Percentiles rank a stretch among this genome's conserved stretches.
Conservation (phyloP, 2,113 vertebrate genomes). For the Machaerirhynchus nigripectus region DNA sequence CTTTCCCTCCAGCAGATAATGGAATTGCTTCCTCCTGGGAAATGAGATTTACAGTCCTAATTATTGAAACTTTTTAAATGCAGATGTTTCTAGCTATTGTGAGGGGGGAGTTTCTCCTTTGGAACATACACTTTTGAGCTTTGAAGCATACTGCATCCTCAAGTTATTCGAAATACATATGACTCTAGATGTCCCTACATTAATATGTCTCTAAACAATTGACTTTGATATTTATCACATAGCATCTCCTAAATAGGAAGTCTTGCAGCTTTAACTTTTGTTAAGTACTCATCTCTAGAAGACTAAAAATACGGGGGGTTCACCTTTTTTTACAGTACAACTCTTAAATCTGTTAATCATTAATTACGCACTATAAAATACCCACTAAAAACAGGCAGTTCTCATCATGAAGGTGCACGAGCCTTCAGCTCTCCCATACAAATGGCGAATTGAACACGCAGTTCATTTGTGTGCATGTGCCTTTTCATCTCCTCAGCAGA, state of each 20-base stretch:
- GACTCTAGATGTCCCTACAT: background rate
- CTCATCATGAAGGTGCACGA: background rate
- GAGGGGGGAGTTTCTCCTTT: background rate
- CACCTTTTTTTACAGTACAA: background rate
- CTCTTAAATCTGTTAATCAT: background rate
- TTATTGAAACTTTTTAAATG: background rate
- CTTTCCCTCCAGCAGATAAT: constrained; percentile 86
- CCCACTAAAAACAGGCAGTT: background rate
- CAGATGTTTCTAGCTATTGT: background rate
- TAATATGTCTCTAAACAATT: background rate
- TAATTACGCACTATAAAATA: background rate
- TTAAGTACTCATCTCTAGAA: background rate
- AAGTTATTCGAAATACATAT: background rate
- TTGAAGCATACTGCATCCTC: background rate
- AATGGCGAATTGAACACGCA: background rate
- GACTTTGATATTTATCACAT: background rate
- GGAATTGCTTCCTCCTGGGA: constrained; percentile 89
- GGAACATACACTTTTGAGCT: background rate
- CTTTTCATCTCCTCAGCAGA: background rate
- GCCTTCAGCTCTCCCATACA: background rate
- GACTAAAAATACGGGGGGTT: background rate
- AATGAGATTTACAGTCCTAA: constrained; percentile 1
- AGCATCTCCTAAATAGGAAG: background rate
- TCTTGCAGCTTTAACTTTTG: background rate
- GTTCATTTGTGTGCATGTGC: background rate